Conservation (phyloP, 2,888 invertebrate species). For the Orchesella flavescens region DNA sequence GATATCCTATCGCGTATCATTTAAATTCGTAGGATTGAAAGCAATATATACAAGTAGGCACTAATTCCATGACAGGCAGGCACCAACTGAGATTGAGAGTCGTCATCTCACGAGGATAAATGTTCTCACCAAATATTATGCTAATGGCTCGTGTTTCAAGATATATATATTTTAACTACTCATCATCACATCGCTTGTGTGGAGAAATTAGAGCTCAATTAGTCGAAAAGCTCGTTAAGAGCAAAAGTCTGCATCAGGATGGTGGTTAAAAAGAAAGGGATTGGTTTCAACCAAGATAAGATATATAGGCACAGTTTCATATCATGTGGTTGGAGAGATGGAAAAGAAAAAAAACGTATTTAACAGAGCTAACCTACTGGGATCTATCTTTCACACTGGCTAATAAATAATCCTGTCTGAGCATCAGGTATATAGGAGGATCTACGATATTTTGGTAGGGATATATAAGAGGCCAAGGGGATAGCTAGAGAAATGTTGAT, state of each 20-base stretch:
- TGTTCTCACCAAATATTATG: constrained; percentile 18
- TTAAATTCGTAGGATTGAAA: constrained; percentile 7
- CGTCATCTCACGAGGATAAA: too few species aligned
- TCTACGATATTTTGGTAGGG: too few species aligned
- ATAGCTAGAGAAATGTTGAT: too few species aligned
- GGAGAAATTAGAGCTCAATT: constrained; percentile 62
- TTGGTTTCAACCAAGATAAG: background rate
- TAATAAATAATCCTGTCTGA: constrained; percentile 53
- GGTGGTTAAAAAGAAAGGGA: constrained; percentile 5
- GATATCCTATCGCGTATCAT: background rate
- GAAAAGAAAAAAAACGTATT: background rate
- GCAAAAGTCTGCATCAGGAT: background rate
- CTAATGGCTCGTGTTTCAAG: constrained; percentile 48
- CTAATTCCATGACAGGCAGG: too few species aligned
- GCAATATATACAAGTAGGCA: background rate
- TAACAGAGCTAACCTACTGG: constrained; percentile 35
- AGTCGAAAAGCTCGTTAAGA: constrained; percentile 35
- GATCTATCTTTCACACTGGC: constrained; percentile 13
- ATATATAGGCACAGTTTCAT: background rate
- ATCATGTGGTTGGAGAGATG: background rate
- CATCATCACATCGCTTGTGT: constrained; percentile 11
- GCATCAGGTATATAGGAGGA: background rate
- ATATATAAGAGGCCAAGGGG: too few species aligned
- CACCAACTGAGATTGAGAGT: too few species aligned
- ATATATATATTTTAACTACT: constrained; percentile 1